Evolutionary conservation across 2,113 vertebrate species (phyloP), one percentile per base, ranked within the genome.

Genomic region (Chloropsis cyanopogon): DNA sequence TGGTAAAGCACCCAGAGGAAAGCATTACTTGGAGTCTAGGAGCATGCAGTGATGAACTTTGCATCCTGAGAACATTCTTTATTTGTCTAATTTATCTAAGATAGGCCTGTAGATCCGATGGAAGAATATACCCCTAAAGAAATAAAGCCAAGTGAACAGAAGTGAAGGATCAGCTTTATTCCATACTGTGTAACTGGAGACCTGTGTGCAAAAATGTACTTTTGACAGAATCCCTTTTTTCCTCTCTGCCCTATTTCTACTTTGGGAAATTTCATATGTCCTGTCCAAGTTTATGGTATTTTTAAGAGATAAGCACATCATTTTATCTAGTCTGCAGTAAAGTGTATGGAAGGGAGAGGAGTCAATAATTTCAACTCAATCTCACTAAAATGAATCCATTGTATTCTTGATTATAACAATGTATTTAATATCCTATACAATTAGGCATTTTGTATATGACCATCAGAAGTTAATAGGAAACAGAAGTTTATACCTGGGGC

Each of bases 371-470:
- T 92, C 78, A 86, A 83, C 70, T 79, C 44, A 81, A 66, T 35
- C 49, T 71, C 29, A 54, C n/a, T 56, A 77, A 88, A 90, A 87
- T 47, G 8, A n/a, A 96, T 63, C 13, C 4, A n/a, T 86, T 92
- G 77, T 81, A 42, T 92, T 94, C 35, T 86, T 71, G 16, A 78
- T 60, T 5, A 33, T 70, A 76, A n/a, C 37, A 64, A 35, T 68
- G 41, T 71, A 31, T 92, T 95, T 93, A 92, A 96, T 92, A 86
- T 42, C 39, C 42, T 70, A 82, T 26, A 64, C 33, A 82, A 41
- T 24, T 35, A 92, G 8, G 9, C 12, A 69, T 68, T 91, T 85
- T 72, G 46, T 73, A 44, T 44, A 72, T 13, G 22, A 20, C 42
- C 15, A 63, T 50, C 63, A 82, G 66, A 76, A 86, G 10, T 37